Percentiles rank a stretch among this genome's conserved stretches.
Conservation (phyloP, 2,888 invertebrate genomes). For the Ctenicera cuprea region DNA sequence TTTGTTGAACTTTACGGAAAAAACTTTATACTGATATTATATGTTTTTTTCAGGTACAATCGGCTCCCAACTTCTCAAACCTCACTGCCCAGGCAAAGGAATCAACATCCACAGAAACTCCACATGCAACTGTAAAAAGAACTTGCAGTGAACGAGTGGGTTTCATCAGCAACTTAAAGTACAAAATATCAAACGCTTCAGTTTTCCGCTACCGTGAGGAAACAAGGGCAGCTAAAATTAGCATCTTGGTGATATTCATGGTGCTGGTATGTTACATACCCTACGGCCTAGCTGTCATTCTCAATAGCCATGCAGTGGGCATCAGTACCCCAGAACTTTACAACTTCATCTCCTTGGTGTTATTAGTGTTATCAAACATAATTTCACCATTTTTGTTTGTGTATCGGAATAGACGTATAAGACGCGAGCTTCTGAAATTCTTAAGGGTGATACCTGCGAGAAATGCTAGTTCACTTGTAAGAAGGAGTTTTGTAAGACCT, state of each 20-base stretch:
- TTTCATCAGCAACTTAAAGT: constrained; percentile 84
- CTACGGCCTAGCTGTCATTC: constrained; percentile 67
- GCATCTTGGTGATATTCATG: constrained; percentile 85
- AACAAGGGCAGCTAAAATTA: constrained; percentile 91
- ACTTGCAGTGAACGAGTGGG: constrained; percentile 77
- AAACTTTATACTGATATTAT: no score
- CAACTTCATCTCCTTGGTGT: constrained; percentile 75
- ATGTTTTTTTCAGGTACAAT: constrained; percentile 65
- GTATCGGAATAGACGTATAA: constrained; percentile 82
- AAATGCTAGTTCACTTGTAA: constrained; percentile 54
- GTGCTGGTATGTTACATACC: constrained; percentile 75
- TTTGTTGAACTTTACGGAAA: no score
- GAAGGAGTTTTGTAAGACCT: constrained; percentile 27
- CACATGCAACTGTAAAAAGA: constrained; percentile 72
- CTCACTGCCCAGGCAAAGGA: constrained; percentile 39
- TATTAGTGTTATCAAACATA: constrained; percentile 78
- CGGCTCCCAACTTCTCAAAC: constrained; percentile 66
- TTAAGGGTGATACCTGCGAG: constrained; percentile 70
- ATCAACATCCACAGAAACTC: constrained; percentile 8
- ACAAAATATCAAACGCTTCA: constrained; percentile 89
- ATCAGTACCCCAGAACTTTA: constrained; percentile 71
- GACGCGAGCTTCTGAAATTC: constrained; percentile 75
- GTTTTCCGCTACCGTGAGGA: constrained; percentile 91
- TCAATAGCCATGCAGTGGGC: constrained; percentile 64
- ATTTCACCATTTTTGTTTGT: constrained; percentile 87